Conservation (phyloP, 2,888 invertebrate genomes). For the Frankliniella intonsa region DNA sequence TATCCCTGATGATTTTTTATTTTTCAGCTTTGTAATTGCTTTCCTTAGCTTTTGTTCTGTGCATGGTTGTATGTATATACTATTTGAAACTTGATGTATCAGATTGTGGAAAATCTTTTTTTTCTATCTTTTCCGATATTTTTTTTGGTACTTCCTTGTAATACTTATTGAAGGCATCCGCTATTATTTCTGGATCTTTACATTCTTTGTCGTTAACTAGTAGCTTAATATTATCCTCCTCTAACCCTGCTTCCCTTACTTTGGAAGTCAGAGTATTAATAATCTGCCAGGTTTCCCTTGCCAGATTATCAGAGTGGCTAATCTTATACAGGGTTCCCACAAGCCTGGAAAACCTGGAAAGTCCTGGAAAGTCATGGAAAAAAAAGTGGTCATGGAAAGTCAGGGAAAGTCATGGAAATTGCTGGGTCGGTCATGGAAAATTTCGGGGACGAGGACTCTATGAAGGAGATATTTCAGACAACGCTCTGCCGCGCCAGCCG, state of each 20-base stretch:
- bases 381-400: too few species aligned
- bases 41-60: not conserved
- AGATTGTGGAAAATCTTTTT: not conserved
- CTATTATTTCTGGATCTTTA: not conserved
- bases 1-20: not conserved
- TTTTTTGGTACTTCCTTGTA: not conserved
- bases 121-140: not conserved
- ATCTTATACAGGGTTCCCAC: too few species aligned
- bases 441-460: too few species aligned
- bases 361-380: too few species aligned
- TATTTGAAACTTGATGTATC: not conserved
- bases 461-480: too few species aligned
- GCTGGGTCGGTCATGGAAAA: too few species aligned
- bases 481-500: too few species aligned
- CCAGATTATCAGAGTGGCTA: not conserved
- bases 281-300: not conserved
- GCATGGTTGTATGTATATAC: not conserved
- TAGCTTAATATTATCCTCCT: not conserved
- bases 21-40: not conserved
- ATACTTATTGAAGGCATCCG: not conserved
- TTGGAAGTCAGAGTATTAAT: not conserved
- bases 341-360: too few species aligned
- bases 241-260: conserved; percentile 33
- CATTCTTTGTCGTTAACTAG: not conserved
- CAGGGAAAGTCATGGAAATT: too few species aligned